Evolutionary conservation across 2,113 vertebrate genomes (phyloP).

Genomic region (Apeltes quadracus): DNA sequence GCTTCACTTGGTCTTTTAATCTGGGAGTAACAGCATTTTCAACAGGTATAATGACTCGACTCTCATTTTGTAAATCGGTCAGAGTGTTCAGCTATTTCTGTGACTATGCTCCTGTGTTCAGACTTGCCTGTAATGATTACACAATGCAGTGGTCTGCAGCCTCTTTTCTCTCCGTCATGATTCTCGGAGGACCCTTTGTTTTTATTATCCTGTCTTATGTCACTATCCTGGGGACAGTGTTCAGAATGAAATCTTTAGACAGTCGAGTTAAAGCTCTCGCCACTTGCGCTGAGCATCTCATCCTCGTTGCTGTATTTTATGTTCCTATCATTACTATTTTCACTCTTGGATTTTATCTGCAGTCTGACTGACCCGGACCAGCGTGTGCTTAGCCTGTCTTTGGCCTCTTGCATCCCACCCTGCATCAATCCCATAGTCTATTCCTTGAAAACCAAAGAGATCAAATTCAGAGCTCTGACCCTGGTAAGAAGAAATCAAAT

Average conservation of each 20-base stretch:
- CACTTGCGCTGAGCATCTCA: constrained; percentile 56
- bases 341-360: constrained; percentile 45
- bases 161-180: neutral
- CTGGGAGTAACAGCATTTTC: fast-evolving
- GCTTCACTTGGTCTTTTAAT: constrained; percentile 41
- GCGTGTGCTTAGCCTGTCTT: constrained; percentile 65
- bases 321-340: constrained; percentile 63
- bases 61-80: constrained; percentile 75
- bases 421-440: constrained; percentile 76
- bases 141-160: constrained; percentile 59
- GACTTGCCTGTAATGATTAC: constrained; percentile 72
- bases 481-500: constrained; percentile 38
- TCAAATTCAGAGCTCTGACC: constrained; percentile 48
- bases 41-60: constrained; percentile 51
- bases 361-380: constrained; percentile 50
- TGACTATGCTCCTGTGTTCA: constrained; percentile 74
- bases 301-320: neutral
- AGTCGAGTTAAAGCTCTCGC: constrained; percentile 63
- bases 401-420: constrained; percentile 73
- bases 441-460: constrained; percentile 77
- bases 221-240: constrained; percentile 70
- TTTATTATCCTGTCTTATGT: constrained; percentile 68
- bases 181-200: constrained; percentile 31
- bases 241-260: constrained; percentile 70
- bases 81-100: constrained; percentile 78